Evolutionary conservation across 1,140 invertebrate species (phyloP), one percentile per base, ranked within the genome.

Genomic region (Eubasilissa regina): DNA sequence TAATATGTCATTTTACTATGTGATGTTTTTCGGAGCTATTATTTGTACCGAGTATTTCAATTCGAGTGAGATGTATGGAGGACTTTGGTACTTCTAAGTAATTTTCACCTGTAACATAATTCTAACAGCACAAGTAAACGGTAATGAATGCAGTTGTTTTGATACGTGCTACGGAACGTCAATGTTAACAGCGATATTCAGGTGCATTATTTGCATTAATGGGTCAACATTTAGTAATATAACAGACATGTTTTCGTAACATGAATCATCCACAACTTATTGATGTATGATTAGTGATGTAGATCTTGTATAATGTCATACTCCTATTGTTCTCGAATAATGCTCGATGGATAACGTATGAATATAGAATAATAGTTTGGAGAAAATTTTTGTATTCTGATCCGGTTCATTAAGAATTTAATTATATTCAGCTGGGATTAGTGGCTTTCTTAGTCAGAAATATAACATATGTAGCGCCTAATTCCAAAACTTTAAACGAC

Each of bases 61-160:
- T 44, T 45, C 62, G n/a, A 77, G 47, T 77, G 47, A 77, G 75
- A 77, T 68, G 64, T 78, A 72, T 77, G 35, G 76, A 43, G 66
- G 25, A 66, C 19, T 55, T 56, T 13, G 53, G 45, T 51, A 66
- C 75, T 45, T 15, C 51, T 47, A 45, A 13, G 48, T 35, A 78
- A 78, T 70, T 78, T 78, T 78, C 76, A 78, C 76, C 76, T 78
- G 76, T 72, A 44, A 12, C 44, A 44, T 62, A 58, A 15, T 64
- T 62, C 19, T 56, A 56, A 74, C 64, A 9, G 12, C 66, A 70
- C 66, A 70, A 70, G 66, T 48, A 51, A 70, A 25, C 66, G 66
- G 45, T 70, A 70, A 70, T 70, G 66, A 48, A 48, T 48, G 45
- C 51, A 70, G 35, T 19, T 48, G 35, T 17, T 70, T 48, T 70